Base-by-base conservation (phyloP, 1,140 invertebrate species). In the Oedothorax gibbosus region DNA sequence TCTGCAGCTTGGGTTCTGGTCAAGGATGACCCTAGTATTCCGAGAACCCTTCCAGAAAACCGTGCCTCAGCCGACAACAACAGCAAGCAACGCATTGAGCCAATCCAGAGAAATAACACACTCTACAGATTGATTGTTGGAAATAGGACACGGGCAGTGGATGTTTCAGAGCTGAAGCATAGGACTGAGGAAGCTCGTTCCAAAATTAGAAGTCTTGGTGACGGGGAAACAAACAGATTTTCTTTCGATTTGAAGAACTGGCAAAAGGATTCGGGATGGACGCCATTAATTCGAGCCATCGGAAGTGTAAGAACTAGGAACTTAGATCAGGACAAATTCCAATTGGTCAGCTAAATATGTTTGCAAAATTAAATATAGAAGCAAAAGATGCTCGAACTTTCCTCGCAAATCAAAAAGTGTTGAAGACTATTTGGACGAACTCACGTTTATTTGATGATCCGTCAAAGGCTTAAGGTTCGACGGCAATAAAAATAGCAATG, bases 241-340 rank as follows among this genome's bases (percentile, higher is more conserved):
- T 82, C 69, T 51, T 64, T 64, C 3, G 21, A 82, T 64, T 82
- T 73, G 21, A 72, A 73, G 35, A 51, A 51, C 21, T 72, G 56
- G 35, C 10, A 72, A 2, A 51, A 73, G 15, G 69, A 82, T 35
- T 82, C 80, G 21, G 60, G 50, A 5, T 82, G 80, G 80, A 73
- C 57, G 7, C 80, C 80, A 12, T 21, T 82, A 12, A 15, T 82
- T 0, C 72, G 80, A 64, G 49, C 51, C 15, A 57, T 82, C 15
- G 80, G 80, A 11, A 82, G 80, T n/a, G 80, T 82, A 53, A 51
- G 56, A 3, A 10, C 78, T n/a, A 79, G n/a, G 21, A 56, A 35
- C 11, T 54, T 51, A 50, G n/a, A 64, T 65, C 21, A 35, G 35
- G 35, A 5, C 5, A 35, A 1, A 35, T 2, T 35, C 35, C 35